Conservation (phyloP, 1,140 invertebrate genomes). For the Thaumetopoea pityocampa region DNA sequence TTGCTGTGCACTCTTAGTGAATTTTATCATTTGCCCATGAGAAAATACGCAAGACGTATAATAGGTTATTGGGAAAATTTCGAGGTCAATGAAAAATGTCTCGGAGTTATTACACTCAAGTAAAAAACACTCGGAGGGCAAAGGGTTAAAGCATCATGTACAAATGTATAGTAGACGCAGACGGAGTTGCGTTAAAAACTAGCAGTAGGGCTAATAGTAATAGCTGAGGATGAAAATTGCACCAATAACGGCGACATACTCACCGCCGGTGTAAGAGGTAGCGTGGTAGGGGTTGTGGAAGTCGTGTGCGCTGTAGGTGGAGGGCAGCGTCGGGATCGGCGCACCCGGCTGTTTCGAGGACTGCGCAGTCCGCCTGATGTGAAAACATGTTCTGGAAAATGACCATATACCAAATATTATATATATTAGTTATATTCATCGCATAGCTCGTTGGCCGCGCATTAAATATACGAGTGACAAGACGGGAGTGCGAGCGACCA, state of each 20-base stretch:
- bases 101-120: too few species aligned
- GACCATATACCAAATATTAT: conserved; percentile 6
- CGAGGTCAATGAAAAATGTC: too few species aligned
- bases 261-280: conserved; percentile 69
- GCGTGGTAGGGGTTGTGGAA: conserved; percentile 87
- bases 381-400: conserved; percentile 89
- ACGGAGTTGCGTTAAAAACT: conserved; percentile 77
- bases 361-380: conserved; percentile 90
- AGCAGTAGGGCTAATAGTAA: background rate
- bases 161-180: too few species aligned
- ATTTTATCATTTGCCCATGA: too few species aligned
- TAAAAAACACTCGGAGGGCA: too few species aligned
- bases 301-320: conserved; percentile 95
- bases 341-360: conserved; percentile 76
- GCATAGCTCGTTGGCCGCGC: background rate
- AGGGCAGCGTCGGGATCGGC: conserved; percentile 90
- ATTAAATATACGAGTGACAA: background rate
- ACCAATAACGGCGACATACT: conserved; percentile 1
- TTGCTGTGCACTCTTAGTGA: too few species aligned
- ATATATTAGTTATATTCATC: background rate
- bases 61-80: too few species aligned
- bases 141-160: too few species aligned
- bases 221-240: background rate
- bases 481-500: too few species aligned
- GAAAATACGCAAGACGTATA: too few species aligned